Conservation (phyloP, 2,113 vertebrate genomes). For the Chloroceryle aenea region DNA sequence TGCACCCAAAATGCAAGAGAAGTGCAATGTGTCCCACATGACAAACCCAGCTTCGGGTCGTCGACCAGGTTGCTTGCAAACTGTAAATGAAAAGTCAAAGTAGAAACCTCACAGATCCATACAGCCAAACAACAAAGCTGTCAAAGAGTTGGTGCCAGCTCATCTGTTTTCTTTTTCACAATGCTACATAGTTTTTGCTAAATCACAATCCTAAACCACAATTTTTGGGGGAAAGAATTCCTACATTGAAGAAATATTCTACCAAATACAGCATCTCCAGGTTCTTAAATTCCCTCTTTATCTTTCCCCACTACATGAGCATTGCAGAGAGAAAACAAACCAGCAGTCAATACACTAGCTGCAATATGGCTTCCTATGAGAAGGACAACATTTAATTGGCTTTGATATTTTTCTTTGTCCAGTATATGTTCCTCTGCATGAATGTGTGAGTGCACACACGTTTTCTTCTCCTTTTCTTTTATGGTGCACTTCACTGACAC, state of each 20-base stretch:
- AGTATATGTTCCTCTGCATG: neutral
- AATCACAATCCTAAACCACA: neutral
- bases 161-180: conserved; percentile 20
- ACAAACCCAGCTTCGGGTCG: neutral
- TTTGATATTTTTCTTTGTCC: conserved; percentile 31
- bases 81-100: conserved; percentile 12
- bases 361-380: conserved; percentile 77
- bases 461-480: conserved; percentile 54
- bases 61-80: neutral
- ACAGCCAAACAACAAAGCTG: conserved; percentile 8
- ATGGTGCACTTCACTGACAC: conserved; percentile 60
- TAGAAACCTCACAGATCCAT: conserved; percentile 37
- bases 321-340: conserved; percentile 49
- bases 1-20: conserved; percentile 28
- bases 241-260: conserved; percentile 15
- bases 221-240: conserved; percentile 28
- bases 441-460: neutral
- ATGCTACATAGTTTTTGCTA: conserved; percentile 23
- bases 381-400: conserved; percentile 46
- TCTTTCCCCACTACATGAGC: conserved; percentile 7
- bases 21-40: conserved; percentile 2
- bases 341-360: conserved; percentile 36
- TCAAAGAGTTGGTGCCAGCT: conserved; percentile 10
- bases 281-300: conserved; percentile 5
- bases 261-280: conserved; percentile 2